A percentile compares a stretch with the other conserved stretches of the same genome.
phyloP scores from a whole-genome alignment of 2,113 vertebrate species.

The Cinclus mexicanus region DNA sequence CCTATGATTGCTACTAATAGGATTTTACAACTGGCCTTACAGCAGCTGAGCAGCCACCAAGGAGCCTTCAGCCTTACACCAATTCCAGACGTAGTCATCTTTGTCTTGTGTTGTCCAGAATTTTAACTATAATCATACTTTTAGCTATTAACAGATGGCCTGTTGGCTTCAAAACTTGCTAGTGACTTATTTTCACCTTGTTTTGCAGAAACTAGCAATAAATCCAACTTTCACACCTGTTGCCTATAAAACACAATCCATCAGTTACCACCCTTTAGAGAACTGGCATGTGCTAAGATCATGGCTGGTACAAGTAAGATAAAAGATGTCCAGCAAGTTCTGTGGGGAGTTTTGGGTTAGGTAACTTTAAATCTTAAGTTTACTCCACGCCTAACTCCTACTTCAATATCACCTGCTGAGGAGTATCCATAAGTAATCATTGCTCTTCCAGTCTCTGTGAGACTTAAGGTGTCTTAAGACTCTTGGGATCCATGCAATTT shows the following conservation, averaged over 20 bases:
- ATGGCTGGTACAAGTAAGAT: fast-evolving
- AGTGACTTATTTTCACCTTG: background rate
- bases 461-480: background rate
- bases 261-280: background rate
- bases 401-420: background rate
- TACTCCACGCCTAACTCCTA: background rate
- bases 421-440: background rate
- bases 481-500: background rate
- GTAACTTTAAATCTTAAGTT: background rate
- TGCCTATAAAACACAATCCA: background rate
- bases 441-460: background rate
- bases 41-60: background rate
- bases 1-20: background rate
- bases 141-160: background rate
- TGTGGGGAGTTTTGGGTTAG: background rate
- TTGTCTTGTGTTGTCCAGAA: background rate
- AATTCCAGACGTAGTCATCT: background rate
- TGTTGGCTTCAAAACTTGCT: background rate
- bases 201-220: background rate
- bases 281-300: background rate
- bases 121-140: background rate
- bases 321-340: background rate
- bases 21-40: background rate
- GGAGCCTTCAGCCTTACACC: background rate
- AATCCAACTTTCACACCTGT: background rate